These are phyloP conservation scores for Prenolepis imparis DNA, from an alignment of 2,888 invertebrate species.

Conservation along the genomic window DNA sequence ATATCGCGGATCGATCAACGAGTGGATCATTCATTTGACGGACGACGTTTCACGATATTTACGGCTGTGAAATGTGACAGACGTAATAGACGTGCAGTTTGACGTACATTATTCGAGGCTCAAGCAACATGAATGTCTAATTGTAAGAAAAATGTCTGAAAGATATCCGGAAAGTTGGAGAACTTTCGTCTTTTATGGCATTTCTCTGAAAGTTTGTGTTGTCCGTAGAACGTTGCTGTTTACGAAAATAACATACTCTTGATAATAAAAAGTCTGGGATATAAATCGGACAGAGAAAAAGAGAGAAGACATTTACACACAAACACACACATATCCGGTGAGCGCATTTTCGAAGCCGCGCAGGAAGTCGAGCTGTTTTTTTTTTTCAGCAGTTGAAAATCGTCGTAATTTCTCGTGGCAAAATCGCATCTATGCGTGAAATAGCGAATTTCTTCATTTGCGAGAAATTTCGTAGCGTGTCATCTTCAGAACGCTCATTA, in stretches of 20 bases:
- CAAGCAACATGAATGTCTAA: background rate
- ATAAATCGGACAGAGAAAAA: background rate
- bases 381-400: conserved; percentile 10
- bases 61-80: conserved; percentile 49
- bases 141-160: background rate
- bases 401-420: conserved; percentile 14
- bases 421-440: background rate
- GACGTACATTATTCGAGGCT: conserved; percentile 6
- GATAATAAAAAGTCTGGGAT: background rate
- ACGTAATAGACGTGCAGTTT: conserved; percentile 10
- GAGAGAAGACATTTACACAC: background rate
- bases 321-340: background rate
- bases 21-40: conserved; percentile 30
- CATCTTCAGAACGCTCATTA: background rate
- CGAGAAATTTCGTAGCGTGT: background rate
- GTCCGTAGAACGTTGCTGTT: background rate
- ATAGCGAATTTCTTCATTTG: background rate
- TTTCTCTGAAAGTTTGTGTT: background rate
- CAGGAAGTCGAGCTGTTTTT: conserved; percentile 12
- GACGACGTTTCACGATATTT: conserved; percentile 34
- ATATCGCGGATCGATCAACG: conserved; percentile 22
- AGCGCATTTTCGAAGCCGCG: conserved; percentile 27
- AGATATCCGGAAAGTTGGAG: background rate
- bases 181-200: background rate
- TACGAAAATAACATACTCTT: background rate